Conservation (phyloP, 2,888 invertebrate species). For the Lithophane socia region DNA sequence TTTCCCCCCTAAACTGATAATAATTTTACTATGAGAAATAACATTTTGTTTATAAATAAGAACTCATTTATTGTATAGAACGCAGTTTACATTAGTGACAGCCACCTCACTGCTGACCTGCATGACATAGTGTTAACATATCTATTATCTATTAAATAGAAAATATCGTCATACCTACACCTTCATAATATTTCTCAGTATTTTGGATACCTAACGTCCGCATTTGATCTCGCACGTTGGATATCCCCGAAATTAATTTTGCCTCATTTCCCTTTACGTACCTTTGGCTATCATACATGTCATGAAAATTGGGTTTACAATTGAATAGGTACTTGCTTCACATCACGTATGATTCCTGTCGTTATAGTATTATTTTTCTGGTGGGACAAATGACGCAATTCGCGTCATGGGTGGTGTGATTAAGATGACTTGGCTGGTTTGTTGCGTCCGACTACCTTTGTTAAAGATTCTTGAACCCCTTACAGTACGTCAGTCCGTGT, state of each 20-base stretch:
- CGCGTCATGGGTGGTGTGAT: constrained; percentile 8
- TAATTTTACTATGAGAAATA: too few relatives aligned
- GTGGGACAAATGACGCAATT: constrained; percentile 8
- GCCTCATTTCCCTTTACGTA: not conserved
- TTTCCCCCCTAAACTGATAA: too few relatives aligned
- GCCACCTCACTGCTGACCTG: too few relatives aligned
- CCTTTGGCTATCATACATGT: not conserved
- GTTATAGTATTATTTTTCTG: not conserved
- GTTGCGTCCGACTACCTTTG: too few relatives aligned
- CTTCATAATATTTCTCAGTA: not conserved
- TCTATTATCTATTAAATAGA: too few relatives aligned
- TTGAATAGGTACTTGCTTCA: not conserved
- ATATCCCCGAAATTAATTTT: constrained; percentile 3
- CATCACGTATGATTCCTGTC: not conserved
- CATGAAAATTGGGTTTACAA: not conserved
- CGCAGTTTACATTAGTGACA: not conserved
- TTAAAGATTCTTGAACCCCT: too few relatives aligned
- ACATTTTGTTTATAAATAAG: too few relatives aligned
- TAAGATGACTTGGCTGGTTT: not conserved
- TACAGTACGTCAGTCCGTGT: too few relatives aligned
- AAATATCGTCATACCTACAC: not conserved
- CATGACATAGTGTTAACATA: too few relatives aligned
- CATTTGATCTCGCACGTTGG: not conserved
- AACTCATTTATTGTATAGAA: too few relatives aligned
- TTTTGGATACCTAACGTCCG: not conserved